Evolutionary conservation across 1,140 invertebrate species (phyloP).

Genomic region (Macrotrachela quadricornifera): DNA sequence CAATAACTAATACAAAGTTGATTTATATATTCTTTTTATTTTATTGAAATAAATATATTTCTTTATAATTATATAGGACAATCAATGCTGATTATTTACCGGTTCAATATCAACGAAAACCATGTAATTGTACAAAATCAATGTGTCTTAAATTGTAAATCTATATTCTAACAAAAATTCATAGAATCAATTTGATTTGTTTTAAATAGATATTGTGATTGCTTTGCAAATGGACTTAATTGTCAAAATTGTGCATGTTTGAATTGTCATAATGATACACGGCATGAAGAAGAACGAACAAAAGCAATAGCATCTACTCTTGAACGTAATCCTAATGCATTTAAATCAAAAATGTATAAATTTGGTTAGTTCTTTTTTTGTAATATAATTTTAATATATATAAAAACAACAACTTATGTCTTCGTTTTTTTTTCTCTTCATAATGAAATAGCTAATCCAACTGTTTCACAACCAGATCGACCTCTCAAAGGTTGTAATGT

Average conservation of each 20-base stretch:
- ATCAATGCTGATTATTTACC: no score
- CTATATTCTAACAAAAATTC: no score
- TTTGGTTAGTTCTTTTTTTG: background rate
- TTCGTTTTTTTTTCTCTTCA: no score
- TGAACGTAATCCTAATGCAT: constrained; percentile 76
- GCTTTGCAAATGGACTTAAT: constrained; percentile 97
- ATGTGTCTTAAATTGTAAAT: no score
- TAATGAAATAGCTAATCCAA: no score
- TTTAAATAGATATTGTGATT: constrained; percentile 73
- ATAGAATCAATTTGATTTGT: background rate
- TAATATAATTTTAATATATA: background rate
- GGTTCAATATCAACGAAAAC: no score
- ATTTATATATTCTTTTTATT: no score
- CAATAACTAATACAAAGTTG: no score
- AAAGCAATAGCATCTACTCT: constrained; percentile 72
- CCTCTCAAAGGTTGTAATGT: background rate
- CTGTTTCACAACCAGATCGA: background rate
- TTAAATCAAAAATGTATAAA: constrained; percentile 91
- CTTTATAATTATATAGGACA: no score
- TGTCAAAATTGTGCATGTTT: constrained; percentile 93
- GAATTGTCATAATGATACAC: constrained; percentile 87
- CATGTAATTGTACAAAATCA: no score
- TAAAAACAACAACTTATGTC: no score
- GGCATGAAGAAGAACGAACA: constrained; percentile 79
- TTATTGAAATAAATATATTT: no score